Conservation (phyloP, 2,888 invertebrate genomes). For the Oxycera nigricornis region DNA sequence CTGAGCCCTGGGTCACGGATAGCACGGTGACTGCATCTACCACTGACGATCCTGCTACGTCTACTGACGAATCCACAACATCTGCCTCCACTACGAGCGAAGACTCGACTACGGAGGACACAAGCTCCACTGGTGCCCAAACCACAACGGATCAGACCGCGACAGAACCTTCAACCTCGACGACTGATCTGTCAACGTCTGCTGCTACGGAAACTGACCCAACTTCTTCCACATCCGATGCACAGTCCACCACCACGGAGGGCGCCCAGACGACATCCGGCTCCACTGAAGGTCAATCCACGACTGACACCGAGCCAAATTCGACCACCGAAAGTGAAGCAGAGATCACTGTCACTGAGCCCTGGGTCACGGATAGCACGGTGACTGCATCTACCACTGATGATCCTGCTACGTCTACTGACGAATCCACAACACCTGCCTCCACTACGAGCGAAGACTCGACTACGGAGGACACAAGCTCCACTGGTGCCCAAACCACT, state of each 20-base stretch:
- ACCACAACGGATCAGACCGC: not conserved
- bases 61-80: not conserved
- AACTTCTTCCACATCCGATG: not conserved
- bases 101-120: not conserved
- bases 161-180: not conserved
- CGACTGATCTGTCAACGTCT: not conserved
- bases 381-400: not conserved
- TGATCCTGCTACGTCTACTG: not conserved
- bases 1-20: not conserved
- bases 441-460: no score
- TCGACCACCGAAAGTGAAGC: not conserved
- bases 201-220: not conserved
- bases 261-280: not conserved
- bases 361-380: not conserved
- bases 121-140: not conserved
- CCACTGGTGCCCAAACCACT: no score
- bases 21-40: not conserved
- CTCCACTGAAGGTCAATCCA: no score
- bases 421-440: not conserved
- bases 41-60: not conserved
- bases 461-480: no score
- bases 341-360: not conserved
- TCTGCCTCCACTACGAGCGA: no score
- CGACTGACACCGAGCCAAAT: not conserved
- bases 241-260: not conserved